Percentiles rank a stretch among this genome's conserved stretches.
phyloP scores from a whole-genome alignment of 92 coral and sea anemone genomes.

The Ricordea florida region DNA sequence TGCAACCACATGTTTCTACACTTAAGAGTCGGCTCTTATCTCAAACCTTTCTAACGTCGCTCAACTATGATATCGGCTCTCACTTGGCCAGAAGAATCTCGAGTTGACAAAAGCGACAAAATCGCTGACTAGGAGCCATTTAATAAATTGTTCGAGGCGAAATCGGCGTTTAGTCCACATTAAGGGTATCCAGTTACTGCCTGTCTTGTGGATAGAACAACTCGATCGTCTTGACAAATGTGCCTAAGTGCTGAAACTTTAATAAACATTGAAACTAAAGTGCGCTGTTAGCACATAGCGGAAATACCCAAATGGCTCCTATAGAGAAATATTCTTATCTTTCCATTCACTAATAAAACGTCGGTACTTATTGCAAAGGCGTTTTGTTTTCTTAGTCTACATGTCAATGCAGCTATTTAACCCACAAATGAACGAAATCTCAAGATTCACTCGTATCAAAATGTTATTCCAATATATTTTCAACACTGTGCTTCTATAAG shows the following conservation, averaged over 20 bases:
- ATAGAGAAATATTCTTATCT: slow-evolving; percentile 29
- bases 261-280: slow-evolving; percentile 49
- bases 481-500: too few relatives aligned
- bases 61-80: too few relatives aligned
- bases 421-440: background rate
- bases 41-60: too few relatives aligned
- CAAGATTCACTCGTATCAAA: background rate
- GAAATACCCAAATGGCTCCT: slow-evolving; percentile 53
- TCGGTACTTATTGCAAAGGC: slow-evolving; percentile 36
- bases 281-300: slow-evolving; percentile 45
- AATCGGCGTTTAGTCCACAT: slow-evolving; percentile 19
- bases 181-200: slow-evolving; percentile 22
- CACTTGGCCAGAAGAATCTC: too few relatives aligned
- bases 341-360: slow-evolving; percentile 46
- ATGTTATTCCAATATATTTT: too few relatives aligned
- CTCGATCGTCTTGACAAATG: slow-evolving; percentile 23
- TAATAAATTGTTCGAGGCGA: background rate
- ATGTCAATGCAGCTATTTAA: background rate
- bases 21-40: too few relatives aligned
- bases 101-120: too few relatives aligned
- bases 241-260: slow-evolving; percentile 47
- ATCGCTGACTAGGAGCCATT: too few relatives aligned
- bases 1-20: slow-evolving; percentile 36
- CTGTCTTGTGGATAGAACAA: slow-evolving; percentile 19
- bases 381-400: background rate